Percentiles rank a stretch among this genome's conserved stretches.
phyloP scores from a whole-genome alignment of 2,113 vertebrate species.

The Pelusios castaneus region DNA sequence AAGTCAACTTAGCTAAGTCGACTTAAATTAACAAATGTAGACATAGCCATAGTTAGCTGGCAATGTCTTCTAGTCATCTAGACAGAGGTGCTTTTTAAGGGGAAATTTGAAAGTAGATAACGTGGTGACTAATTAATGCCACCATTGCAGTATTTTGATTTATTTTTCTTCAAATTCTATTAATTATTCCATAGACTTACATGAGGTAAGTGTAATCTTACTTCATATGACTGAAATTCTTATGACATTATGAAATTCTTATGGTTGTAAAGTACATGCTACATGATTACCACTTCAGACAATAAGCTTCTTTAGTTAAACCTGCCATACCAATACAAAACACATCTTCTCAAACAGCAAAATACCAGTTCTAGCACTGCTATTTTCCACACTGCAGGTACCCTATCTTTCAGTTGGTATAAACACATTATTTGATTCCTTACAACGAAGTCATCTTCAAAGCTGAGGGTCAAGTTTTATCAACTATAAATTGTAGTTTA shows the following conservation, averaged over 20 bases:
- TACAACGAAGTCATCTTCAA: background rate
- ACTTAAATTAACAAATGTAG: too few relatives aligned
- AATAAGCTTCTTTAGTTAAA: background rate
- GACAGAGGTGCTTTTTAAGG: background rate
- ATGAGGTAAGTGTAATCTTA: background rate
- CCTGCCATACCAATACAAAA: background rate
- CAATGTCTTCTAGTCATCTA: background rate
- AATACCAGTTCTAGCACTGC: background rate
- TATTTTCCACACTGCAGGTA: background rate
- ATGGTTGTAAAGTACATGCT: background rate
- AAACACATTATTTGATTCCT: background rate
- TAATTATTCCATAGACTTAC: background rate
- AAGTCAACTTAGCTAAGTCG: too few relatives aligned
- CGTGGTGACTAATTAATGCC: background rate
- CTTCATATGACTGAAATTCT: background rate
- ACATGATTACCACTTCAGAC: background rate
- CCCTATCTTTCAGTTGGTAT: background rate
- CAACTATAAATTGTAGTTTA: constrained; percentile 55
- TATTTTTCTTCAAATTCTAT: background rate
- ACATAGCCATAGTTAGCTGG: background rate
- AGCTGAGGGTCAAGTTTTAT: constrained; percentile 47
- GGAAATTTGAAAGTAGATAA: background rate
- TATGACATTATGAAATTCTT: background rate
- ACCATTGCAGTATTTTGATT: background rate
- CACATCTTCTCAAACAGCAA: background rate